These are phyloP conservation scores for Drosophila gunungcola DNA, from an alignment of 1,140 invertebrate species.

Conservation along the genomic window DNA sequence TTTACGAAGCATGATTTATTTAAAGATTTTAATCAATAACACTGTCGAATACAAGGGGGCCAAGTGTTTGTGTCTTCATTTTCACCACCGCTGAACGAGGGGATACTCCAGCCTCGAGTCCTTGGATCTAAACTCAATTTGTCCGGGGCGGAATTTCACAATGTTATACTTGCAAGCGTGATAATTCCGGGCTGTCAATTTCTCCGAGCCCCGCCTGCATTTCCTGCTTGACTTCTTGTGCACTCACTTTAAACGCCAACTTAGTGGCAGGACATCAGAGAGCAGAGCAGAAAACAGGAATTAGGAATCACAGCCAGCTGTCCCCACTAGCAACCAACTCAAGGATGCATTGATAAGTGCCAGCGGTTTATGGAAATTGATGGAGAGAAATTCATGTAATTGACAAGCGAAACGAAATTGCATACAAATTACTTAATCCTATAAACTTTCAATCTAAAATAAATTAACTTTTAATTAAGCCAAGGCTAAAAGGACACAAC, in stretches of 20 bases:
- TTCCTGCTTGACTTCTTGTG: slow-evolving; percentile 23
- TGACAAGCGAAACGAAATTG: slow-evolving; percentile 63
- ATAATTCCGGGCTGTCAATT: slow-evolving; percentile 18
- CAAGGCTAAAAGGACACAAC: slow-evolving; percentile 3
- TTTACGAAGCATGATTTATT: slow-evolving; percentile 4
- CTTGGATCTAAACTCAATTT: slow-evolving; percentile 30
- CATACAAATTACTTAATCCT: slow-evolving; percentile 65
- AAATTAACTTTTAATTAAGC: slow-evolving; percentile 73
- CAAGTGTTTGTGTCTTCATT: background rate
- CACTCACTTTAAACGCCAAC: slow-evolving; percentile 35
- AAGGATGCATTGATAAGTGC: slow-evolving; percentile 46
- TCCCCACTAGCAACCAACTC: background rate
- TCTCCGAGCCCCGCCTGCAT: slow-evolving; percentile 18
- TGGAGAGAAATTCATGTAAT: slow-evolving; percentile 54
- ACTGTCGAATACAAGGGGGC: background rate
- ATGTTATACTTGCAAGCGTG: slow-evolving; percentile 14
- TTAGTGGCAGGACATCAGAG: slow-evolving; percentile 26
- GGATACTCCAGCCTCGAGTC: slow-evolving; percentile 19
- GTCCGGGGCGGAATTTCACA: slow-evolving; percentile 19
- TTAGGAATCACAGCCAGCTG: background rate
- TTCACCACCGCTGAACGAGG: background rate
- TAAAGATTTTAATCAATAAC: slow-evolving; percentile 30
- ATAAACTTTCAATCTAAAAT: slow-evolving; percentile 62
- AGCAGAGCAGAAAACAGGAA: background rate
- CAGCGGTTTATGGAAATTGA: slow-evolving; percentile 72